Conservation (phyloP, 2,888 invertebrate genomes). For the Cheilosia impressa region DNA sequence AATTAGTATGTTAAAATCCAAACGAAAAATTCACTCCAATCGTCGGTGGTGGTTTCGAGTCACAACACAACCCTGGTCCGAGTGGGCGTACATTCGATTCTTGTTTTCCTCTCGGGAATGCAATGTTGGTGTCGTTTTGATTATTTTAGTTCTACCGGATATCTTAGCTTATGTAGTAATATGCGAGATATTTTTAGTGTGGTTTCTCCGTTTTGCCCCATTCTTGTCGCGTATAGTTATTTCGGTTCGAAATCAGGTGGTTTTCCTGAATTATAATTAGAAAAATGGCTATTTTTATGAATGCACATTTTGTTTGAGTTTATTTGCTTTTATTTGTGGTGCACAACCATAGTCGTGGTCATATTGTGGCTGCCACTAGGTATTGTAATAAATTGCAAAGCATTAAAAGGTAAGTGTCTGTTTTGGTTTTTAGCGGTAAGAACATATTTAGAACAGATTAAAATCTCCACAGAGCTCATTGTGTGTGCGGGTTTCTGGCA, state of each 20-base stretch:
- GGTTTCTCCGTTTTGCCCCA: conserved; percentile 52
- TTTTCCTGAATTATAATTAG: conserved; percentile 60
- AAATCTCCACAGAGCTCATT: not conserved
- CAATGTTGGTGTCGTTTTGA: not conserved
- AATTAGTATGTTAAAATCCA: conserved; percentile 42
- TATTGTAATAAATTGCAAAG: conserved; percentile 1
- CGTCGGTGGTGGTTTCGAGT: conserved; percentile 6
- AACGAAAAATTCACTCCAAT: conserved; percentile 35
- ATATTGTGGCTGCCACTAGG: conserved; percentile 50
- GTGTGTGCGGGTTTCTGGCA: not conserved
- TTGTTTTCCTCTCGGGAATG: not conserved
- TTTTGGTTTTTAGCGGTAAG: not conserved
- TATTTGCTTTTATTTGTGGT: conserved; percentile 31
- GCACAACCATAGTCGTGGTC: conserved; percentile 33
- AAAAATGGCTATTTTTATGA: conserved; percentile 57
- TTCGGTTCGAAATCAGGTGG: conserved; percentile 69
- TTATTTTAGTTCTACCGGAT: conserved; percentile 9
- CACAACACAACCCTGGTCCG: not conserved
- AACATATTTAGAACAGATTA: not conserved
- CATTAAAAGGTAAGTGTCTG: not conserved
- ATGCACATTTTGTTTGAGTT: conserved; percentile 62
- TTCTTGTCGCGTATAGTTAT: conserved; percentile 71
- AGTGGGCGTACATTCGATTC: not conserved
- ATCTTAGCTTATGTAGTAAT: not conserved
- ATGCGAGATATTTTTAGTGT: conserved; percentile 35